These are phyloP conservation scores for Philaenus spumarius DNA, from an alignment of 1,140 invertebrate genomes.

Conservation along the genomic window DNA sequence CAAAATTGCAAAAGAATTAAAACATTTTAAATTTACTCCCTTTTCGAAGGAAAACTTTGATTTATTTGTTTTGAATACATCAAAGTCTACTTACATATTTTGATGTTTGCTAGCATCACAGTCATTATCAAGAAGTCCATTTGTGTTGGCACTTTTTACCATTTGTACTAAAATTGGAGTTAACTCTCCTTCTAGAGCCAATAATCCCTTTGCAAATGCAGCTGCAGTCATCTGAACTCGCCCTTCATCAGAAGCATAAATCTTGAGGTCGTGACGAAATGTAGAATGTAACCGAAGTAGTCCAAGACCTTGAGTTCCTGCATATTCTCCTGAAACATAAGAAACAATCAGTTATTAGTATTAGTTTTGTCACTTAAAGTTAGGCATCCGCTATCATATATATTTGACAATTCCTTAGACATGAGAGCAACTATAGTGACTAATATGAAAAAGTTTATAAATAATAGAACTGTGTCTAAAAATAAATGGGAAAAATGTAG, in stretches of 20 bases:
- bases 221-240: slow-evolving; percentile 99
- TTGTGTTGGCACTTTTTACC: slow-evolving; percentile 99
- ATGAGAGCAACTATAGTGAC: no score
- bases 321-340: slow-evolving; percentile 68
- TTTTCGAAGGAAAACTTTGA: no score
- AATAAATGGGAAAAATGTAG: no score
- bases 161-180: slow-evolving; percentile 99
- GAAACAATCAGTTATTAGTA: no score
- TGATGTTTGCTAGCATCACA: slow-evolving; percentile 95
- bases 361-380: no score
- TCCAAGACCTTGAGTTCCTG: slow-evolving; percentile 85
- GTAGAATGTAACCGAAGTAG: slow-evolving; percentile 93
- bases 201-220: slow-evolving; percentile 95
- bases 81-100: slow-evolving; percentile 67
- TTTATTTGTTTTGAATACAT: no score
- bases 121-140: slow-evolving; percentile 96
- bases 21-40: no score
- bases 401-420: no score
- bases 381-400: no score
- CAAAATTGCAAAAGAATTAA: no score
- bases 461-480: no score
- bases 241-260: slow-evolving; percentile 99
- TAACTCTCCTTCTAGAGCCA: slow-evolving; percentile 96
- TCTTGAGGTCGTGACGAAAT: slow-evolving; percentile 98
- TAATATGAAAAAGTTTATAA: no score